A percentile compares a stretch with the other conserved stretches of the same genome.
Conservation (phyloP, 2,113 vertebrate genomes). For the Tragulus kanchil region DNA sequence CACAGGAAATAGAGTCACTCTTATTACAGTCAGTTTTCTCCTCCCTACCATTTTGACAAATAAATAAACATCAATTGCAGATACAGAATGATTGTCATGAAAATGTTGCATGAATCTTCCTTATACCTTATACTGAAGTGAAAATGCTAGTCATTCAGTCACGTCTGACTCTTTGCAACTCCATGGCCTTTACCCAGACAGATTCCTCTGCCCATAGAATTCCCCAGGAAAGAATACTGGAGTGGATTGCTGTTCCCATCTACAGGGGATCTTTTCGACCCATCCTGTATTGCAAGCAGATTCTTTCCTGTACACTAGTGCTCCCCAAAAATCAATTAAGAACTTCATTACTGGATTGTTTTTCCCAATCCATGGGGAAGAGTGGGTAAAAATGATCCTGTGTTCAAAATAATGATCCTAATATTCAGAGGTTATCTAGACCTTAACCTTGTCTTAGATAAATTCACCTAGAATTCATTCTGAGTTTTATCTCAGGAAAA, state of each 20-base stretch:
- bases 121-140: not conserved
- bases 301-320: not conserved
- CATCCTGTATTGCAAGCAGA: too few relatives aligned
- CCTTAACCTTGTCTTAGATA: not conserved
- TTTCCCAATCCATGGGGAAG: not conserved
- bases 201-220: too few relatives aligned
- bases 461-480: constrained; percentile 1
- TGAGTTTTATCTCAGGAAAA: constrained; percentile 31
- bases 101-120: not conserved
- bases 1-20: not conserved
- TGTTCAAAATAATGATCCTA: constrained; percentile 28
- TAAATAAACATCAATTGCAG: not conserved
- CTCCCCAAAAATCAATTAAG: not conserved
- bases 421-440: constrained; percentile 22
- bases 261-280: too few relatives aligned
- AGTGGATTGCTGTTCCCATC: too few relatives aligned
- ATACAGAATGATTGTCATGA: not conserved
- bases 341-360: not conserved
- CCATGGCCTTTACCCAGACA: too few relatives aligned
- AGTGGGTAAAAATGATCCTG: not conserved
- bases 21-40: not conserved
- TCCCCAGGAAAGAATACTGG: too few relatives aligned
- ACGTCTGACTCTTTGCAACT: too few relatives aligned
- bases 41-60: not conserved
- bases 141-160: too few relatives aligned